phyloP scores from a whole-genome alignment of 2,113 vertebrate genomes.

The Takifugu flavidus region DNA sequence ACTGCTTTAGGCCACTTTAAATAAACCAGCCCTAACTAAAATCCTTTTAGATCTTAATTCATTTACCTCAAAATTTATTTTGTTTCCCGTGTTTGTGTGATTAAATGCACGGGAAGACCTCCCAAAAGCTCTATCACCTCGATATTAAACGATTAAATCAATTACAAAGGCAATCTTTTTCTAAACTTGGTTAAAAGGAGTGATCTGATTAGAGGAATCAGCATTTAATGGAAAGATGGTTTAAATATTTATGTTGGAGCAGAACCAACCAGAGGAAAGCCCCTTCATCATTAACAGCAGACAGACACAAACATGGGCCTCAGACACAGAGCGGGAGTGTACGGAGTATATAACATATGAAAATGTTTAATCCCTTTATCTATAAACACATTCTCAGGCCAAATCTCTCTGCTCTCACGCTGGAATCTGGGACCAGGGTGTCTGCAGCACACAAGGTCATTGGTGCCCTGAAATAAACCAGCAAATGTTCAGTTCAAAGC shows the following conservation, averaged over 20 bases:
- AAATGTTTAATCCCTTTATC: neutral
- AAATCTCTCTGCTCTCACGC: neutral
- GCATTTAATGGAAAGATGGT: conserved; percentile 21
- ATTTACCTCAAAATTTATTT: too few relatives aligned
- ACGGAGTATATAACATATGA: neutral
- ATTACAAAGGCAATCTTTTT: neutral
- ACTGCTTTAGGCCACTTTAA: too few relatives aligned
- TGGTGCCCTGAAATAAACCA: too few relatives aligned
- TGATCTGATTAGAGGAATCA: conserved; percentile 3
- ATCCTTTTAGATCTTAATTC: too few relatives aligned
- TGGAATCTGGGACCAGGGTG: neutral
- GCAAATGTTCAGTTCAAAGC: too few relatives aligned
- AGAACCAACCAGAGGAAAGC: conserved; percentile 5
- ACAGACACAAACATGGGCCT: neutral
- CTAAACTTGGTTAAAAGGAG: neutral
- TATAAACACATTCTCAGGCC: neutral
- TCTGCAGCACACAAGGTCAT: neutral
- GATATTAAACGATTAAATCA: too few relatives aligned
- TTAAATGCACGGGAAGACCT: too few relatives aligned
- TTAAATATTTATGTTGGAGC: conserved; percentile 37
- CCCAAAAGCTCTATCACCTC: too few relatives aligned
- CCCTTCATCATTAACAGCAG: conserved; percentile 11
- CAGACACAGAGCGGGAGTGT: neutral
- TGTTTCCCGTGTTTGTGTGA: too few relatives aligned
- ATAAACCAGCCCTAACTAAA: too few relatives aligned